Percentiles rank a stretch among this genome's conserved stretches.
Conservation (phyloP, 2,113 vertebrate genomes). For the Hippolais icterina region DNA sequence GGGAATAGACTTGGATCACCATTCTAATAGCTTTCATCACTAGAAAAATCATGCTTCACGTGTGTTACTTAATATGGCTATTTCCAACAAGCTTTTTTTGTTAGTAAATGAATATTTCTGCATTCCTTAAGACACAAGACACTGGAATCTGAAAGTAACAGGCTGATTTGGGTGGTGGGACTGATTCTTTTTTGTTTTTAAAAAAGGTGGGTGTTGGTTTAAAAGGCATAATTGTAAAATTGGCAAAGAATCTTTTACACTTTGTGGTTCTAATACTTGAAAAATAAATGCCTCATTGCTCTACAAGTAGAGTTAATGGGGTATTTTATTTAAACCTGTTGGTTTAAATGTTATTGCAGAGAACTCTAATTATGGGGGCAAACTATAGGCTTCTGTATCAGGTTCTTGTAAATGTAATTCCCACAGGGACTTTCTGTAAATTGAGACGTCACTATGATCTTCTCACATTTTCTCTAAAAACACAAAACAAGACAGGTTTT, state of each 20-base stretch:
- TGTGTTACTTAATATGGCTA: conserved; percentile 71
- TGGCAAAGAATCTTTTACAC: conserved; percentile 75
- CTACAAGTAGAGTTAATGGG: conserved; percentile 74
- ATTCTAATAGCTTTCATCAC: conserved; percentile 72
- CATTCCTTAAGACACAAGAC: conserved; percentile 67
- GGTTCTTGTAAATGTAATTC: conserved; percentile 76
- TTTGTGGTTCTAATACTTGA: conserved; percentile 87
- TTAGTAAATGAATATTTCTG: conserved; percentile 71
- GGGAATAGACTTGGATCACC: conserved; percentile 68
- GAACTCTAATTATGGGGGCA: conserved; percentile 75
- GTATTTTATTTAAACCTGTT: conserved; percentile 77
- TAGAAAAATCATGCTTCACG: conserved; percentile 71
- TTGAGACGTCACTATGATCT: conserved; percentile 51
- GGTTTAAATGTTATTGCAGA: conserved; percentile 78
- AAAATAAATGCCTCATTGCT: conserved; percentile 77
- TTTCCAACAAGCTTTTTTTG: conserved; percentile 71
- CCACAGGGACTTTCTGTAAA: conserved; percentile 71
- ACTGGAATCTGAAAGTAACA: conserved; percentile 70
- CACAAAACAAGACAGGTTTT: conserved; percentile 61
- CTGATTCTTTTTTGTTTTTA: conserved; percentile 35
- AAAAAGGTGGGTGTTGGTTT: conserved; percentile 66
- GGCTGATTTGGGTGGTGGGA: conserved; percentile 47
- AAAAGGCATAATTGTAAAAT: conserved; percentile 75
- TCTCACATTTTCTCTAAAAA: conserved; percentile 70
- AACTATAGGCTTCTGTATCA: conserved; percentile 75